A percentile compares a stretch with the other conserved stretches of the same genome.
Evolutionary conservation across 2,797 vertebrate genomes (phyloP).

Genomic region (Microhierax caerulescens): DNA sequence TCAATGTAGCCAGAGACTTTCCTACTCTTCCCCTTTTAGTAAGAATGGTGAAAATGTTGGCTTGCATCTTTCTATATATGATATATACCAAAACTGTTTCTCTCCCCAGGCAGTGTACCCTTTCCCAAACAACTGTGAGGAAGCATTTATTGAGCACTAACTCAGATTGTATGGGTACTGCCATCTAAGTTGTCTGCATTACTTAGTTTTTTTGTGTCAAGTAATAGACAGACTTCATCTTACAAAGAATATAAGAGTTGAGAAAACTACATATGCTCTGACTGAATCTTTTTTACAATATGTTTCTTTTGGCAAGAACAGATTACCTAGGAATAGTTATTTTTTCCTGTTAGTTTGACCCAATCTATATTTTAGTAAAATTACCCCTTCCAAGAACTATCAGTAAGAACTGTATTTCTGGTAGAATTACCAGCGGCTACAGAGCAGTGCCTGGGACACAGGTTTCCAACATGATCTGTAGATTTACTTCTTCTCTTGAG

Average conservation of each 20-base stretch:
- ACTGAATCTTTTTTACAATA: background rate
- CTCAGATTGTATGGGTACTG: background rate
- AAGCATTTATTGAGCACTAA: background rate
- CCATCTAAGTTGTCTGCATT: background rate
- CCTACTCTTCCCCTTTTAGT: background rate
- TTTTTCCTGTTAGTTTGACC: background rate
- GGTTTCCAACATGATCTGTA: background rate
- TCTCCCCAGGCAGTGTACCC: background rate
- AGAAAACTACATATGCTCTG: background rate
- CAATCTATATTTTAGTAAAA: background rate
- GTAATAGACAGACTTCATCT: background rate
- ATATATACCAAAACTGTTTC: background rate
- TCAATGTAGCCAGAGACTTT: background rate
- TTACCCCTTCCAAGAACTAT: background rate
- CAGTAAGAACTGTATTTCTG: background rate
- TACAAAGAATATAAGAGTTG: background rate
- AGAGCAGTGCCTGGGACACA: background rate
- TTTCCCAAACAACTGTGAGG: background rate
- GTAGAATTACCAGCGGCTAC: background rate
- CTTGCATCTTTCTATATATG: background rate
- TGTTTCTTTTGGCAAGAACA: background rate
- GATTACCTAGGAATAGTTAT: background rate
- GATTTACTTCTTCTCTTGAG: background rate
- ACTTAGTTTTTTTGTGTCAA: background rate
- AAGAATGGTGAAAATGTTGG: background rate